phyloP scores from a whole-genome alignment of 2,888 invertebrate species.

The Diaperis boleti region DNA sequence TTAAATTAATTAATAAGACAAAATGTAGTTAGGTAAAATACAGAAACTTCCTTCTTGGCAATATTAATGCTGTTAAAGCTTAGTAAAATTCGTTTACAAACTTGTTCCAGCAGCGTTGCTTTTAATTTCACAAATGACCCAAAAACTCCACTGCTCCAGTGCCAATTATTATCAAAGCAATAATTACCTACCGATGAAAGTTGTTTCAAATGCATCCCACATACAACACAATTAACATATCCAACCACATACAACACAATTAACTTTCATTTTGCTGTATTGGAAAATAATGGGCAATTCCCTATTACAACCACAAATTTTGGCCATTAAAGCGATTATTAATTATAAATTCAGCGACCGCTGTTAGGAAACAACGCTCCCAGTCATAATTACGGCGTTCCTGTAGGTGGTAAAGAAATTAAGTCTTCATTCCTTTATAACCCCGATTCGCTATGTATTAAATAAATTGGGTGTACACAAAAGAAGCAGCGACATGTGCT shows the following conservation, averaged over 20 bases:
- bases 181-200: too few relatives aligned
- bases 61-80: too few relatives aligned
- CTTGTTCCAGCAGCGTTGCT: too few relatives aligned
- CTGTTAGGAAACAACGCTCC: conserved; percentile 18
- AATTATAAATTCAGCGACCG: conserved; percentile 19
- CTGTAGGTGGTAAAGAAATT: conserved; percentile 11
- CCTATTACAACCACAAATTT: conserved; percentile 5
- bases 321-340: conserved; percentile 21
- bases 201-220: neutral
- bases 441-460: neutral
- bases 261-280: conserved; percentile 18
- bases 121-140: too few relatives aligned
- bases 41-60: too few relatives aligned
- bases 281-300: conserved; percentile 16
- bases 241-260: conserved; percentile 4
- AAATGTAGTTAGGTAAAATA: too few relatives aligned
- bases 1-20: too few relatives aligned
- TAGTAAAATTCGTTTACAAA: too few relatives aligned
- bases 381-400: conserved; percentile 13
- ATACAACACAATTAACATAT: conserved; percentile 2
- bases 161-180: too few relatives aligned
- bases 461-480: neutral
- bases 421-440: conserved; percentile 1
- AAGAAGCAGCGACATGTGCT: too few relatives aligned
- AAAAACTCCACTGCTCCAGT: too few relatives aligned